Evolutionary conservation across 2,888 invertebrate genomes (phyloP).

Genomic region (Papilio elwesi): DNA sequence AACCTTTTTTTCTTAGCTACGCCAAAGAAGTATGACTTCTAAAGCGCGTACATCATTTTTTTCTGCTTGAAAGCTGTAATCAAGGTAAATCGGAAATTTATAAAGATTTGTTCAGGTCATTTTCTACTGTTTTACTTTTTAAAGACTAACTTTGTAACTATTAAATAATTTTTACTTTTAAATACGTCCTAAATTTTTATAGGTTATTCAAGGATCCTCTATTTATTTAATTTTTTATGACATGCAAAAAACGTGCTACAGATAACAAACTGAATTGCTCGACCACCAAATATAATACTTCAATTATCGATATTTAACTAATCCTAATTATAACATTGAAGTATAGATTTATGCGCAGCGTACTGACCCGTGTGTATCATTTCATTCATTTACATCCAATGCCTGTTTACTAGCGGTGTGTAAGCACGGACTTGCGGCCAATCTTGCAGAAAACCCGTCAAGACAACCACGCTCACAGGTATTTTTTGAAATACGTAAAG

Average conservation of each 20-base stretch:
- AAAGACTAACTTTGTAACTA: no score
- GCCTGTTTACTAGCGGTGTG: slow-evolving; percentile 8
- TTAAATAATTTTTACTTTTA: no score
- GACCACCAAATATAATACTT: background rate
- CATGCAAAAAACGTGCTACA: background rate
- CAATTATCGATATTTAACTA: slow-evolving; percentile 9
- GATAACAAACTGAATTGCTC: background rate
- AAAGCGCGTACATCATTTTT: no score
- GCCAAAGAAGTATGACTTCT: no score
- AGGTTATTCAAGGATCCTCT: no score
- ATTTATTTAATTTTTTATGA: background rate
- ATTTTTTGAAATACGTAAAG: slow-evolving; percentile 20
- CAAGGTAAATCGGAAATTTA: no score
- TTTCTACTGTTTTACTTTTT: no score
- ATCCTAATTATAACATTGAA: background rate
- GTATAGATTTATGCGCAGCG: slow-evolving; percentile 19
- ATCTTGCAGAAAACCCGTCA: slow-evolving; percentile 34
- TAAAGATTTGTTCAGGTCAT: no score
- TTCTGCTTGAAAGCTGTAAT: no score
- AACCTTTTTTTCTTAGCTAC: no score
- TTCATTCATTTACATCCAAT: slow-evolving; percentile 20
- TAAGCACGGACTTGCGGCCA: slow-evolving; percentile 24
- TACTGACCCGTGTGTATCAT: slow-evolving; percentile 13
- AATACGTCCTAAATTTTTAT: no score
- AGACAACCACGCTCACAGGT: slow-evolving; percentile 34